These are phyloP conservation scores for Euplagia quadripunctaria DNA, from an alignment of 2,888 invertebrate genomes.

Conservation along the genomic window DNA sequence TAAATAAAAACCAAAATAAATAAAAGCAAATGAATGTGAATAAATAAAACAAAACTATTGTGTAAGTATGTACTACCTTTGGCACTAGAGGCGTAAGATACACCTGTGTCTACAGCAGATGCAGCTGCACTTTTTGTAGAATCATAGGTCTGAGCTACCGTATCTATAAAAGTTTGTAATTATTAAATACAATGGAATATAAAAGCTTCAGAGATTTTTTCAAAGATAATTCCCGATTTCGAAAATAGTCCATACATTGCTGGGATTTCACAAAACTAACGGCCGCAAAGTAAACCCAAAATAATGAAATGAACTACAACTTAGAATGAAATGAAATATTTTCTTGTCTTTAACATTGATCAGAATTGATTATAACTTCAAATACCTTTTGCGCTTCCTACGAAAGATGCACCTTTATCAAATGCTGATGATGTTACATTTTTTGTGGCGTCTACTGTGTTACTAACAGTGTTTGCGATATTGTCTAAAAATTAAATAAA, in stretches of 20 bases:
- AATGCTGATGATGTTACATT: conserved; percentile 57
- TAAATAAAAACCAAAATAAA: conserved; percentile 8
- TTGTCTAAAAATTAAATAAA: conserved; percentile 9
- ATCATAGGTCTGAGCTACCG: conserved; percentile 61
- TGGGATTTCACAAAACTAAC: too few species aligned
- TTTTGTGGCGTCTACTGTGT: conserved; percentile 67
- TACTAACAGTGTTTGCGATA: conserved; percentile 4
- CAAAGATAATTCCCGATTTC: too few species aligned
- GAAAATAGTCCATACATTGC: too few species aligned
- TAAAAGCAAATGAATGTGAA: background rate
- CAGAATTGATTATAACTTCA: background rate
- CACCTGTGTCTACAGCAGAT: conserved; percentile 63
- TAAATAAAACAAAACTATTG: background rate
- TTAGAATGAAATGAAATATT: too few species aligned
- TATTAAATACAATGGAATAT: background rate
- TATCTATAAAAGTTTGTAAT: conserved; percentile 57
- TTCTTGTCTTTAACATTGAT: too few species aligned
- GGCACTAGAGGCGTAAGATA: conserved; percentile 61
- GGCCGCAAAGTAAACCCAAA: background rate
- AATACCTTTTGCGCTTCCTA: conserved; percentile 60
- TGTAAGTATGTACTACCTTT: conserved; percentile 57
- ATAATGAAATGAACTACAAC: background rate
- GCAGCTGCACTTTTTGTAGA: conserved; percentile 48
- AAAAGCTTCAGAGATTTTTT: too few species aligned
- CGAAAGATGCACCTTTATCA: conserved; percentile 56